A percentile compares a stretch with the other conserved stretches of the same genome.
These are phyloP conservation scores for Bombus turneri DNA, from an alignment of 1,140 invertebrate genomes.

Conservation along the genomic window DNA sequence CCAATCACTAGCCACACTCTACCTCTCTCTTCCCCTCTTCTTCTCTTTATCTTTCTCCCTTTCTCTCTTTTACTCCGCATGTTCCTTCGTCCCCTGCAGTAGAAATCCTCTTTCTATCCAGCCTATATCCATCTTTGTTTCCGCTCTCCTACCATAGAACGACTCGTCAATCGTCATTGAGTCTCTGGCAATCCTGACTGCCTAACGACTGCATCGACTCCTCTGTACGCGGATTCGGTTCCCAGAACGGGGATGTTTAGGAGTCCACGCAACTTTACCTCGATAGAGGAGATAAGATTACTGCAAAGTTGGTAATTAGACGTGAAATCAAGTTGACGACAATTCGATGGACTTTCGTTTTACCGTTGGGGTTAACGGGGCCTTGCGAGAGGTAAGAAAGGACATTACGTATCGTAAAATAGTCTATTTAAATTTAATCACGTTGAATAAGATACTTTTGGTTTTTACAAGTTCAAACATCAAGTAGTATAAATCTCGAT, in stretches of 20 bases:
- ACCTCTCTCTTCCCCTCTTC: slow-evolving; percentile 58
- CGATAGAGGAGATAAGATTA: background rate
- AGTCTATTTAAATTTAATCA: background rate
- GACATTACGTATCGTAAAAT: background rate
- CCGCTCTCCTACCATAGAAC: slow-evolving; percentile 35
- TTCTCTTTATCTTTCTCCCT: slow-evolving; percentile 15
- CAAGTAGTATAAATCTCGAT: too few relatives aligned
- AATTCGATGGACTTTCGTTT: background rate
- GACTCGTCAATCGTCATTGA: slow-evolving; percentile 58
- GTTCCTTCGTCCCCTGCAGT: background rate
- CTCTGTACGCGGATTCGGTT: slow-evolving; percentile 49
- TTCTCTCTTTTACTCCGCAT: background rate
- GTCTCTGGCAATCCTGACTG: slow-evolving; percentile 66
- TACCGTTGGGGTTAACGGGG: background rate
- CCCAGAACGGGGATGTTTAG: slow-evolving; percentile 33
- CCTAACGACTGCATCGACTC: slow-evolving; percentile 55
- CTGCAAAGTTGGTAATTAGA: slow-evolving; percentile 18
- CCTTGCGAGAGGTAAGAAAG: background rate
- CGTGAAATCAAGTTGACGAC: background rate
- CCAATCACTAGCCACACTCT: slow-evolving; percentile 82
- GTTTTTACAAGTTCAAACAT: too few relatives aligned
- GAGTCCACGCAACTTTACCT: slow-evolving; percentile 8
- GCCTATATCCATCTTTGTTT: slow-evolving; percentile 16
- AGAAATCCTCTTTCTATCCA: slow-evolving; percentile 23
- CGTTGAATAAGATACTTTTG: background rate